Evolutionary conservation across 2,113 vertebrate genomes (phyloP).

Genomic region (Amazona vittata): DNA sequence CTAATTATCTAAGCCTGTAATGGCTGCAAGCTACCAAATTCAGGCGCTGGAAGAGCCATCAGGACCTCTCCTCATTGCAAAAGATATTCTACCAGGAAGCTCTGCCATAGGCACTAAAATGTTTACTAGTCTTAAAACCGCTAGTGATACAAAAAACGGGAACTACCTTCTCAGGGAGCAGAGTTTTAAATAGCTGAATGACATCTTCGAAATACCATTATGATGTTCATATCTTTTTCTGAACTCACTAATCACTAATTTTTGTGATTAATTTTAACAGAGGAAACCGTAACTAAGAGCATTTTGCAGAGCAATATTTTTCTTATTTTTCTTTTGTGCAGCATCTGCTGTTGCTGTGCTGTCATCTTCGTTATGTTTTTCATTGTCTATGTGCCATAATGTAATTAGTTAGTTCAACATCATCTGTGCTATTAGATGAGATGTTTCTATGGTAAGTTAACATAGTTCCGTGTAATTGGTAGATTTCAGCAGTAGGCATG

Average conservation of each 20-base stretch:
- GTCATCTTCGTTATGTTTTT: slow-evolving; percentile 72
- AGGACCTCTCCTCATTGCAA: slow-evolving; percentile 25
- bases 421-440: slow-evolving; percentile 72
- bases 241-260: slow-evolving; percentile 58
- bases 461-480: slow-evolving; percentile 66
- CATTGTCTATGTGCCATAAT: slow-evolving; percentile 73
- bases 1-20: slow-evolving; percentile 61
- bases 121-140: slow-evolving; percentile 54
- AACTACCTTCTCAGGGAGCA: slow-evolving; percentile 39
- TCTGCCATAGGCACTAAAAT: slow-evolving; percentile 47
- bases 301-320: slow-evolving; percentile 65
- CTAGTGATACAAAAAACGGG: not conserved
- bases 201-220: not conserved
- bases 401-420: slow-evolving; percentile 74
- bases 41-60: slow-evolving; percentile 29
- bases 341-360: slow-evolving; percentile 73
- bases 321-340: slow-evolving; percentile 71
- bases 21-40: slow-evolving; percentile 59
- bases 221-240: slow-evolving; percentile 17
- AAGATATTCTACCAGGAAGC: slow-evolving; percentile 35
- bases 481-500: slow-evolving; percentile 67
- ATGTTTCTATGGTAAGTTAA: slow-evolving; percentile 73
- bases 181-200: slow-evolving; percentile 36
- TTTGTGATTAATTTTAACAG: slow-evolving; percentile 69
- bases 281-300: slow-evolving; percentile 54